Conservation (phyloP, 2,113 vertebrate genomes). For the Petromus typicus region DNA sequence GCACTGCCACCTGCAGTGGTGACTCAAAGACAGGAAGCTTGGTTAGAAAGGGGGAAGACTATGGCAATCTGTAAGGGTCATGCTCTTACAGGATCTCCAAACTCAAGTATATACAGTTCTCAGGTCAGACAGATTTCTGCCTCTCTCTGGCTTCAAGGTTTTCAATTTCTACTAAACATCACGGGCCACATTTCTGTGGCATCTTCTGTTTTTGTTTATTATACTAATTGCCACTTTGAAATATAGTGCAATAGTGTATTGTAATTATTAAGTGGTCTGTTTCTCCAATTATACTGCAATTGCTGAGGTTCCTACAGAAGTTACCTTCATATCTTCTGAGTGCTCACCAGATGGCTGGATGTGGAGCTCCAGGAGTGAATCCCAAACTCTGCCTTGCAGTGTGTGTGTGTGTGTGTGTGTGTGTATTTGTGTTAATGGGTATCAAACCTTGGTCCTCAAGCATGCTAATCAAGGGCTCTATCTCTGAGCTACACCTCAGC, state of each 20-base stretch:
- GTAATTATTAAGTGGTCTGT: not conserved
- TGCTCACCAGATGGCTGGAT: not conserved
- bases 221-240: not conserved
- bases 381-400: not conserved
- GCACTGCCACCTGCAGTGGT: not conserved
- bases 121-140: too few relatives aligned
- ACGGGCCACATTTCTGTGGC: not conserved
- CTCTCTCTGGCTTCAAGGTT: not conserved
- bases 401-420: not conserved
- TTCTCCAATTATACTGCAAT: not conserved
- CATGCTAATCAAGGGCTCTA: not conserved
- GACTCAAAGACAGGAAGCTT: not conserved
- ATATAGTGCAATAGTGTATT: not conserved
- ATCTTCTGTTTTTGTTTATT: not conserved
- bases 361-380: not conserved
- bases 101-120: not conserved
- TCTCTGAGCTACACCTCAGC: too few relatives aligned
- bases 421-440: not conserved
- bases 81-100: not conserved
- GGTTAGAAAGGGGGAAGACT: not conserved
- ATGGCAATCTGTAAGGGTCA: not conserved
- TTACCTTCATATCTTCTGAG: not conserved
- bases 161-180: rapidly evolving
- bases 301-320: not conserved
- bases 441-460: not conserved